Evolutionary conservation across 2,113 vertebrate species (phyloP).

Genomic region (pig (Sus scrofa)): T2T-Sscrofa CM000816.6:92036501-92037000

Average conservation of each 20-base stretch:
- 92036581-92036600: background rate
- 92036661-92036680: no score
- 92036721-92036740: no score
- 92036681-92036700: no score
- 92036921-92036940: background rate
- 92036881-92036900: no score
- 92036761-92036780: background rate
- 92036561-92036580: constrained; percentile 43
- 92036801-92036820: no score
- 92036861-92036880: no score
- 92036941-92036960: background rate
- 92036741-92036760: no score
- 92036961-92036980: constrained; percentile 37
- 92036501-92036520: constrained; percentile 21
- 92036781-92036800: background rate
- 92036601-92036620: background rate
- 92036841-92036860: no score
- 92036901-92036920: background rate
- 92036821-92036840: no score
- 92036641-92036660: no score
- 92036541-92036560: constrained; percentile 37
- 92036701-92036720: no score
- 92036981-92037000: constrained; percentile 48
- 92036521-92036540: constrained; percentile 24
- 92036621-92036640: no score